phyloP scores from a whole-genome alignment of 1,140 invertebrate genomes.

The Proales similis region DNA sequence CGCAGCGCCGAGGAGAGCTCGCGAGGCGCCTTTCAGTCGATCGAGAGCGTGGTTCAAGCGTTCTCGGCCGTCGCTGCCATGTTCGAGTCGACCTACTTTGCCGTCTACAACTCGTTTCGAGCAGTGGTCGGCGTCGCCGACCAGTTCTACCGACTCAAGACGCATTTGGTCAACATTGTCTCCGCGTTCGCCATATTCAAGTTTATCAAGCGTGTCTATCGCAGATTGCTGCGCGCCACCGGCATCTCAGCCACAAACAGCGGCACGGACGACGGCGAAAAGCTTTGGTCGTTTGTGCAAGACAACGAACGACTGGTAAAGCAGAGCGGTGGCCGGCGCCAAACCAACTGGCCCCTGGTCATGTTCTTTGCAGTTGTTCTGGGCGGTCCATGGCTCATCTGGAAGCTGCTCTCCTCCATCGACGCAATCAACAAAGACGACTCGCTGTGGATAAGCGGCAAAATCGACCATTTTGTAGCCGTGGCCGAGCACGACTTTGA shows the following conservation, averaged over 20 bases:
- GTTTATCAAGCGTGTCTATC: conserved; percentile 69
- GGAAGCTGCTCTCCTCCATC: conserved; percentile 66
- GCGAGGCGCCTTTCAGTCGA: conserved; percentile 80
- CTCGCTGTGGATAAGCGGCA: conserved; percentile 60
- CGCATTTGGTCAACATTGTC: conserved; percentile 73
- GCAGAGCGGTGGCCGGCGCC: conserved; percentile 37
- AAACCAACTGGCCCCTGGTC: conserved; percentile 58
- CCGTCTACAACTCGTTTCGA: conserved; percentile 84
- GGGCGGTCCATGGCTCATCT: conserved; percentile 81
- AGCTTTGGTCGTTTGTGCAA: conserved; percentile 37
- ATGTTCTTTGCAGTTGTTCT: conserved; percentile 77
- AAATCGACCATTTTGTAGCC: conserved; percentile 63
- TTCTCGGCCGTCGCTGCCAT: conserved; percentile 88
- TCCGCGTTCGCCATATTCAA: conserved; percentile 73
- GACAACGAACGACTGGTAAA: conserved; percentile 37
- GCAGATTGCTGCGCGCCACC: conserved; percentile 57
- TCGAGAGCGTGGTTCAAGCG: conserved; percentile 81
- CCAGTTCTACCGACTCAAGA: conserved; percentile 74
- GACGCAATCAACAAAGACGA: conserved; percentile 57
- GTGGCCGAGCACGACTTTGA: conserved; percentile 69
- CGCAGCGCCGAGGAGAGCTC: conserved; percentile 82
- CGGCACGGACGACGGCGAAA: conserved; percentile 38
- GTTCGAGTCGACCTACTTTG: conserved; percentile 88
- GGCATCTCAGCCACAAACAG: conserved; percentile 37
- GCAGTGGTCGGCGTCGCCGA: conserved; percentile 89